Evolutionary conservation across 1,140 invertebrate genomes (phyloP), one percentile per base, ranked within the genome.

Genomic region (Danaus plexippus): DNA sequence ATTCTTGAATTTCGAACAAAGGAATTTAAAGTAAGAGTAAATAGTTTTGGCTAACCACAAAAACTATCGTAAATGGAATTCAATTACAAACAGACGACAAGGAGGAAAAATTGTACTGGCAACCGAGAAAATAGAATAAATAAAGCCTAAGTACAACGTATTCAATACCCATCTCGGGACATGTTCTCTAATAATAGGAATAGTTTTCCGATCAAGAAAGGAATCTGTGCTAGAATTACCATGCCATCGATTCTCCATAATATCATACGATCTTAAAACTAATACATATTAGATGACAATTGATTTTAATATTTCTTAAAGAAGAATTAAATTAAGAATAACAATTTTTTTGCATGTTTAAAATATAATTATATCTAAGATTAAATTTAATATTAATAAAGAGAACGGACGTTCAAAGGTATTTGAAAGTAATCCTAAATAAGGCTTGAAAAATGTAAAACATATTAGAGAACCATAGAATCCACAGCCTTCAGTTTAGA

Each of bases 61-160:
- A 70, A 71, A 56, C 69, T 75, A 73, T 71, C 71, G 63, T 64
- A 57, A 70, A 71, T 62, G 68, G 77, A 77, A 78, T 80, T 78
- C 77, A 77, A 78, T 80, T 80, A 80, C 70, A 54, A 47, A 67
- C 54, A 32, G 57, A 64, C 58, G 73, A 77, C 77, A 80, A 80
- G 77, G 75, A 74, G 71, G 69, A 78, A 77, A 76, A 77, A 75
- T 75, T 69, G 61, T 69, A 52, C 50, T 54, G 57, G 52, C 57
- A 59, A 66, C 61, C 59, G 67, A 55, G 71, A 74, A 75, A 72
- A 73, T 69, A 77, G 69, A 71, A 75, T 75, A 62, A 79, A 77
- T 64, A 65, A 67, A 68, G 61, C 71, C 64, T 76, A 76, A 75
- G 69, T 73, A 57, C 54, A 50, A 32, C 22, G 58, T 57, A 71